These are phyloP conservation scores for Todiramphus chloris DNA, from an alignment of 2,113 vertebrate species.

Conservation along the genomic window DNA sequence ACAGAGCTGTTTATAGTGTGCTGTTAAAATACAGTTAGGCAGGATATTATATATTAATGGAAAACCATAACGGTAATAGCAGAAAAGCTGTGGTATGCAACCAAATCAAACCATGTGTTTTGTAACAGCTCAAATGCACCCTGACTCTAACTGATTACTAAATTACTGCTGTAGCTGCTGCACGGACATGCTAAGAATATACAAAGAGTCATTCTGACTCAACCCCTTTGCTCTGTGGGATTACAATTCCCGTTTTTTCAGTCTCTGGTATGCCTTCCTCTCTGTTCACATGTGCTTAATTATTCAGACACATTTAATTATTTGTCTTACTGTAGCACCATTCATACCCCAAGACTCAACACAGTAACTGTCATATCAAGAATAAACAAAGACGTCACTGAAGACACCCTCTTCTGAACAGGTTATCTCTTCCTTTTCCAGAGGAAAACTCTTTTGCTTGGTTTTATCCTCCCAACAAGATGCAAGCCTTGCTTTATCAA, in stretches of 20 bases:
- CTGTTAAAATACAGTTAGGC: slow-evolving; percentile 13
- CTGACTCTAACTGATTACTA: slow-evolving; percentile 46
- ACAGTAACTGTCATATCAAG: neutral
- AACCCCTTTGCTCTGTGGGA: neutral
- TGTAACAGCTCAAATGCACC: slow-evolving; percentile 18
- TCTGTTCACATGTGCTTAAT: neutral
- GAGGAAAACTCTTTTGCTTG: neutral
- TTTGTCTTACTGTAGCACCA: neutral
- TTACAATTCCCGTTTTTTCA: neutral
- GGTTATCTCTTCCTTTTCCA: neutral
- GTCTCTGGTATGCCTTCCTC: neutral
- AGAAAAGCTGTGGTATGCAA: slow-evolving; percentile 32
- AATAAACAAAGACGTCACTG: neutral
- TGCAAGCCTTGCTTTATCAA: neutral
- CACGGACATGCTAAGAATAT: slow-evolving; percentile 15
- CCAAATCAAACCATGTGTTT: slow-evolving; percentile 27
- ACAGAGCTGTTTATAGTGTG: neutral
- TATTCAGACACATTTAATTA: neutral
- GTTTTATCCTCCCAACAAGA: neutral
- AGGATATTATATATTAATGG: slow-evolving; percentile 12
- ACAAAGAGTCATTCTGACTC: neutral
- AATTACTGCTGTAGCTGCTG: slow-evolving; percentile 15
- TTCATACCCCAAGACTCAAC: neutral
- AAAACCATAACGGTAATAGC: neutral
- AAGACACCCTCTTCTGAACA: neutral